Percentiles rank a stretch among this genome's conserved stretches.
Conservation (phyloP, 2,113 vertebrate genomes). For the Lycocorax pyrrhopterus region DNA sequence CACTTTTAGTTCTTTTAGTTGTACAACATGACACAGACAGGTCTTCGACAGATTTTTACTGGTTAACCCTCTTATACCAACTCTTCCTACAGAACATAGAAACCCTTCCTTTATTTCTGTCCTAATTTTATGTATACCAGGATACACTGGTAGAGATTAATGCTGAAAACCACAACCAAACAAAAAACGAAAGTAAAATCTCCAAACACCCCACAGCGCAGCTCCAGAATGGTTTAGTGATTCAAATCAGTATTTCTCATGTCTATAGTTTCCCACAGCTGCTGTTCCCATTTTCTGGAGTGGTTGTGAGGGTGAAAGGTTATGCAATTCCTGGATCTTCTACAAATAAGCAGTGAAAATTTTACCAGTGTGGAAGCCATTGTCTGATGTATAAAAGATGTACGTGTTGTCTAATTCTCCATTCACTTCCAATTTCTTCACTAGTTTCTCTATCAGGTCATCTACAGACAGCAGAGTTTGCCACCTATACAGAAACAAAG, state of each 20-base stretch:
- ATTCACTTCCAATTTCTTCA: constrained; percentile 82
- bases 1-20: background rate
- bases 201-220: background rate
- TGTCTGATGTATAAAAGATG: constrained; percentile 95
- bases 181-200: background rate
- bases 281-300: background rate
- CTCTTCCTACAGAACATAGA: background rate
- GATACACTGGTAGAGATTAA: background rate
- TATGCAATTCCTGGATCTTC: background rate
- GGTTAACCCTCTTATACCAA: background rate
- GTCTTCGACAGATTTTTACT: background rate
- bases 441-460: constrained; percentile 90
- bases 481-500: constrained; percentile 77
- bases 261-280: background rate
- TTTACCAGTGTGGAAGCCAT: constrained; percentile 94
- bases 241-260: background rate
- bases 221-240: background rate
- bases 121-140: background rate
- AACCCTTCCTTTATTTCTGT: background rate
- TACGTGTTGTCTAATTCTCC: constrained; percentile 90
- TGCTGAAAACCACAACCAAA: background rate
- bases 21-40: background rate
- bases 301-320: background rate
- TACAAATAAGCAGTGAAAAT: background rate
- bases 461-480: constrained; percentile 95